phyloP scores from a whole-genome alignment of 2,113 vertebrate genomes.

The Malaclemys terrapin region DNA sequence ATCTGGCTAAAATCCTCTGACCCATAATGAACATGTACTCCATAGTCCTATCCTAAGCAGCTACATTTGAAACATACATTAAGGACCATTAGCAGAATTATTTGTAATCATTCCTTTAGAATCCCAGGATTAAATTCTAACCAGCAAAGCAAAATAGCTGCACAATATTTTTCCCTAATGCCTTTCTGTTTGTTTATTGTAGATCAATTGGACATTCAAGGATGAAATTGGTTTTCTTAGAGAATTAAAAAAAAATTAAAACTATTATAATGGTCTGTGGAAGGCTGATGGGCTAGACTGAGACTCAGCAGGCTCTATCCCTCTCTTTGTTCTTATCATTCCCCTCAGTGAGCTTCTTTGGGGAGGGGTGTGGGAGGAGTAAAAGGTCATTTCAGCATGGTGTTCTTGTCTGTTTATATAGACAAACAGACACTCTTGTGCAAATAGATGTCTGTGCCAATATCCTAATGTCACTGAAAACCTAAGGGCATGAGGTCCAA shows the following conservation, averaged over 20 bases:
- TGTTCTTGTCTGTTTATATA: neutral
- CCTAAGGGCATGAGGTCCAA: neutral
- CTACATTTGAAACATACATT: constrained; percentile 43
- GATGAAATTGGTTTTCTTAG: constrained; percentile 69
- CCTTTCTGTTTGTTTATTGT: constrained; percentile 53
- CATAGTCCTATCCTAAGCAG: constrained; percentile 45
- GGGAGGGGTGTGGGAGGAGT: neutral
- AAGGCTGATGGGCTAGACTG: constrained; percentile 2
- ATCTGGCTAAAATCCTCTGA: constrained; percentile 51
- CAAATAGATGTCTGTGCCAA: neutral
- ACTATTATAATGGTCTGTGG: constrained; percentile 27
- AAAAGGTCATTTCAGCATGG: neutral
- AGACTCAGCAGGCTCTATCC: too few species aligned
- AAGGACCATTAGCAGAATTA: constrained; percentile 52
- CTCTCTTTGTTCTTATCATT: neutral
- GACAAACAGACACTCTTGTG: neutral
- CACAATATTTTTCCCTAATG: constrained; percentile 65
- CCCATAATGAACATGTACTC: constrained; percentile 34
- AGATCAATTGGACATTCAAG: constrained; percentile 69
- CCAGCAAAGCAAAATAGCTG: constrained; percentile 62
- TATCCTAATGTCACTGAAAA: neutral
- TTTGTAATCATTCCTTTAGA: constrained; percentile 63
- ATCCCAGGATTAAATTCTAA: constrained; percentile 65
- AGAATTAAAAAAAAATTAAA: constrained; percentile 53
- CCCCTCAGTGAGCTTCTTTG: neutral